phyloP scores from a whole-genome alignment of 2,888 invertebrate genomes.

The Iphiclides podalirius region DNA sequence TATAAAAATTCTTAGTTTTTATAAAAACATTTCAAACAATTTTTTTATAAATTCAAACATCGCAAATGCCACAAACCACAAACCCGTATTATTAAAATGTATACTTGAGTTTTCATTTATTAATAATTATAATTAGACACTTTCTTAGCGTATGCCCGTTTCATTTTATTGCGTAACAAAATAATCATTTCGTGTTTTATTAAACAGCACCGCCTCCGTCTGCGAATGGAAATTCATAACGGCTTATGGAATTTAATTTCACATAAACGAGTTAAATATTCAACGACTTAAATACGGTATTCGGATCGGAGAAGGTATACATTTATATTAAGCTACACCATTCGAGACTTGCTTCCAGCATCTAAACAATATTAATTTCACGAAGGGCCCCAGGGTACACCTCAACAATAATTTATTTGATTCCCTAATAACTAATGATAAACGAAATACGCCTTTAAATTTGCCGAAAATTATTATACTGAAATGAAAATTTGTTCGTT shows the following conservation, averaged over 20 bases:
- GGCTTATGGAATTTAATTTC: constrained; percentile 20
- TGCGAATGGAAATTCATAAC: constrained; percentile 19
- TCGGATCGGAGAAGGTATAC: constrained; percentile 15
- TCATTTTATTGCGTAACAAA: constrained; percentile 6
- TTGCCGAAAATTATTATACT: not conserved
- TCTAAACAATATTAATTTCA: constrained; percentile 20
- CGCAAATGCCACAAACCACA: too few relatives aligned
- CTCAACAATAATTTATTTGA: constrained; percentile 7
- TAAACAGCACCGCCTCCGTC: constrained; percentile 7
- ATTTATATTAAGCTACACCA: constrained; percentile 13
- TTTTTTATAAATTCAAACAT: too few relatives aligned
- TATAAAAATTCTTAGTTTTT: too few relatives aligned
- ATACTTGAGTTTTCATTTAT: too few relatives aligned
- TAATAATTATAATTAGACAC: constrained; percentile 1
- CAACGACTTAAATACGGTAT: constrained; percentile 20
- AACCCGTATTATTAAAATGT: too few relatives aligned
- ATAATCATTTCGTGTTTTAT: constrained; percentile 18
- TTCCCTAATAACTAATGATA: constrained; percentile 11
- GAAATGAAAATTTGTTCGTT: too few relatives aligned
- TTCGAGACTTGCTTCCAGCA: constrained; percentile 7
- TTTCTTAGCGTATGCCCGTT: not conserved
- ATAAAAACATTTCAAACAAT: too few relatives aligned
- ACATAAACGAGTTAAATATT: constrained; percentile 23
- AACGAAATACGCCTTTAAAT: not conserved
- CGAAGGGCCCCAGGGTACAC: not conserved